A percentile compares a stretch with the other conserved stretches of the same genome.
Evolutionary conservation across 2,888 invertebrate species (phyloP).

Genomic region (Actias luna): DNA sequence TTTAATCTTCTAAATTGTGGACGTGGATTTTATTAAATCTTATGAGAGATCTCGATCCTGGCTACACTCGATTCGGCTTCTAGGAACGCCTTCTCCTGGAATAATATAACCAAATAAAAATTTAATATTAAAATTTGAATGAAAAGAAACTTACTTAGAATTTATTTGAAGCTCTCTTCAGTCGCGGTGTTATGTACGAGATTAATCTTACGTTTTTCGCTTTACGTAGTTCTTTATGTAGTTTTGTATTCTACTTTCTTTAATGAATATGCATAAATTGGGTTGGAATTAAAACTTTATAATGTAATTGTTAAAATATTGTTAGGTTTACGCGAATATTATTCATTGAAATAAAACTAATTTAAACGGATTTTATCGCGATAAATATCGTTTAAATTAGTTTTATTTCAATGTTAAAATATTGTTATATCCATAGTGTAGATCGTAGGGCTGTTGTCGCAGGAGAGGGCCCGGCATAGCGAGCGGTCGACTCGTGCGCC

Average conservation of each 20-base stretch:
- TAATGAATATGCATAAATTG: background rate
- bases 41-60: background rate
- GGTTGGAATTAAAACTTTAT: background rate
- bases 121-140: background rate
- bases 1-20: background rate
- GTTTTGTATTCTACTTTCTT: background rate
- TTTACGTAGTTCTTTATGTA: background rate
- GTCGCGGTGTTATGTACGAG: background rate
- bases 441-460: too few relatives aligned
- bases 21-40: background rate
- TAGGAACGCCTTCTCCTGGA: background rate
- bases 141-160: background rate
- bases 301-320: too few relatives aligned
- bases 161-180: background rate
- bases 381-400: too few relatives aligned
- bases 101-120: background rate
- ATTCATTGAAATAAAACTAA: too few relatives aligned
- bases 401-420: too few relatives aligned
- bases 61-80: background rate
- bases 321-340: too few relatives aligned
- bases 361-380: too few relatives aligned
- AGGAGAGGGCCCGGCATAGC: background rate
- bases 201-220: background rate
- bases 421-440: too few relatives aligned
- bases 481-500: background rate